These are phyloP conservation scores for Germaria angustata DNA, from an alignment of 2,888 invertebrate genomes.

Conservation along the genomic window DNA sequence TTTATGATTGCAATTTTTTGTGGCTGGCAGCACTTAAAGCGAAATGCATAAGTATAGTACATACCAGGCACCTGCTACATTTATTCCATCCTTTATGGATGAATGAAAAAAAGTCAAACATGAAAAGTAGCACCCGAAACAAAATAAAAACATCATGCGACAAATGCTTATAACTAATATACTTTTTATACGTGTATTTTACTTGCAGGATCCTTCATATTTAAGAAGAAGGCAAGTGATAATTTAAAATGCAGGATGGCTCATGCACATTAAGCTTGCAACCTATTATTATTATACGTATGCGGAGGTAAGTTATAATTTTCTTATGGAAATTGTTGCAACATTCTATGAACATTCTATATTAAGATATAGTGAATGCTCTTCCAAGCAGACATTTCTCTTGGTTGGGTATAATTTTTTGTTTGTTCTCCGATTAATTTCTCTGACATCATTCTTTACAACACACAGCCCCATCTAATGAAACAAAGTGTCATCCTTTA, in stretches of 20 bases:
- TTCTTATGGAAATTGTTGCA: slow-evolving; percentile 44
- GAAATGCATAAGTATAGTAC: neutral
- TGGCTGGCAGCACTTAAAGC: neutral
- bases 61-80: slow-evolving; percentile 22
- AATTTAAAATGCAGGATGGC: neutral
- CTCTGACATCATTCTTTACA: too few relatives aligned
- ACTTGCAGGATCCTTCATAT: neutral
- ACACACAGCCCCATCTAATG: too few relatives aligned
- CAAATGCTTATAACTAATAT: slow-evolving; percentile 6
- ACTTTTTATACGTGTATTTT: neutral
- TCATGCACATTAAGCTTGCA: neutral
- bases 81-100: neutral
- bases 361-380: too few relatives aligned
- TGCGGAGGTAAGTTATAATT: slow-evolving; percentile 1
- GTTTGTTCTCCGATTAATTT: too few relatives aligned
- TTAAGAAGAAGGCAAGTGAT: slow-evolving; percentile 1
- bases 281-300: neutral
- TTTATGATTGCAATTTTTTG: slow-evolving; percentile 3
- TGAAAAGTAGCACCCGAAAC: neutral
- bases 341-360: too few relatives aligned
- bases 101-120: neutral
- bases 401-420: too few relatives aligned
- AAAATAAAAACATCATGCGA: neutral
- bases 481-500: too few relatives aligned
- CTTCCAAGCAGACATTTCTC: too few relatives aligned